A percentile compares a stretch with the other conserved stretches of the same genome.
Evolutionary conservation across 2,888 invertebrate species (phyloP).

Genomic region (Anarsia innoxiella): DNA sequence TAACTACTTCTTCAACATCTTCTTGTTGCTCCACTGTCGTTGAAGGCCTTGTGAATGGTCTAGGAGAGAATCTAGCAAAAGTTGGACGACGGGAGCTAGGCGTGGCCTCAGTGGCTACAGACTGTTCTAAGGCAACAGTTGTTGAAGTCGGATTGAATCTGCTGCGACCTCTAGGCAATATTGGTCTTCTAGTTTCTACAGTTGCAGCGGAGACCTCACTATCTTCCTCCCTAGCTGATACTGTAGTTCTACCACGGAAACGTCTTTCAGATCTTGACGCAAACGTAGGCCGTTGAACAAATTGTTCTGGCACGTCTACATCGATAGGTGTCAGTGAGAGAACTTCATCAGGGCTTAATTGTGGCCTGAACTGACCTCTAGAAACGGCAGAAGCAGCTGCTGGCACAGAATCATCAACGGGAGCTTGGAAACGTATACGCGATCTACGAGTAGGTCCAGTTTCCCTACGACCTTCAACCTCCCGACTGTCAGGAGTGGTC

Average conservation of each 20-base stretch:
- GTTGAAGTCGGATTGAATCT: conserved; percentile 44
- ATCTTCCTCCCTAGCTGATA: conserved; percentile 40
- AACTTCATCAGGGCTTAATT: conserved; percentile 60
- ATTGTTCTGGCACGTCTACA: conserved; percentile 36
- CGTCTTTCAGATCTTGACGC: conserved; percentile 28
- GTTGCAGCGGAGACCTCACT: conserved; percentile 62
- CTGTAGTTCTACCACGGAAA: conserved; percentile 36
- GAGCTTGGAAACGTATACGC: conserved; percentile 39
- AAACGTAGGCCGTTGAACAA: conserved; percentile 35
- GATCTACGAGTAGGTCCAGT: conserved; percentile 23
- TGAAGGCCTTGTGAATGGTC: conserved; percentile 50
- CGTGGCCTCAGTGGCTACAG: conserved; percentile 29
- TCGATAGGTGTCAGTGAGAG: conserved; percentile 73
- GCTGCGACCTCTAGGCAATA: conserved; percentile 51
- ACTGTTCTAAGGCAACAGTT: conserved; percentile 32
- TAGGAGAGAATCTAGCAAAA: conserved; percentile 58
- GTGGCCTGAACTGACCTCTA: conserved; percentile 49
- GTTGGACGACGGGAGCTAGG: conserved; percentile 41
- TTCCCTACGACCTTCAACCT: conserved; percentile 33
- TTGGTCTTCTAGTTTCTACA: conserved; percentile 44
- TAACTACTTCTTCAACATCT: conserved; percentile 26
- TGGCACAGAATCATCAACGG: conserved; percentile 46
- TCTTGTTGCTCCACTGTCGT: conserved; percentile 22
- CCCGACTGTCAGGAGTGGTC: conserved; percentile 66
- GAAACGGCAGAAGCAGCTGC: conserved; percentile 54